Conservation (phyloP, 2,797 vertebrate genomes). For the Cossypha dichroa region DNA sequence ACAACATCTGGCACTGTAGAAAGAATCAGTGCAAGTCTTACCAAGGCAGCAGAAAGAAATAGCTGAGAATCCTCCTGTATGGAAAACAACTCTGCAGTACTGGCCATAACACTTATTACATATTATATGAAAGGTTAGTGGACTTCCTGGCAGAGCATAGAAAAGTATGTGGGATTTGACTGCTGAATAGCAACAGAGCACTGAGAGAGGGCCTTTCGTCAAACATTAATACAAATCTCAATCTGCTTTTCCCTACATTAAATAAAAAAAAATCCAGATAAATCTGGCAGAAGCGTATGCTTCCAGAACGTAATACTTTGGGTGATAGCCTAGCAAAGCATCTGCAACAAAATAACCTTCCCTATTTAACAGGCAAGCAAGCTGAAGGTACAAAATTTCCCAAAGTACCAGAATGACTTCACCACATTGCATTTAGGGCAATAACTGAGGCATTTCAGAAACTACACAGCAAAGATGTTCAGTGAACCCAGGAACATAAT, state of each 20-base stretch:
- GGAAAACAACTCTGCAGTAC: neutral
- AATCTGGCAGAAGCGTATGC: neutral
- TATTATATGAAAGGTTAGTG: neutral
- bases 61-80: neutral
- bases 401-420: neutral
- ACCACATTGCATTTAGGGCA: neutral
- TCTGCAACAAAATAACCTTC: neutral
- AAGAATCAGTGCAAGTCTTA: neutral
- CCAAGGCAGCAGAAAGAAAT: conserved; percentile 9
- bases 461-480: neutral
- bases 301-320: neutral
- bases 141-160: conserved; percentile 16
- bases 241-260: neutral
- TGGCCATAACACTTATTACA: neutral
- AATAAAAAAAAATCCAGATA: conserved; percentile 9
- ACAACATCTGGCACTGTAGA: conserved; percentile 7
- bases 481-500: neutral
- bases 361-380: neutral
- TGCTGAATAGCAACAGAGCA: neutral
- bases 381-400: neutral
- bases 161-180: neutral
- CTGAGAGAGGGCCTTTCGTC: neutral
- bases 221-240: neutral
- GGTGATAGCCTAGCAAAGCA: conserved; percentile 11
- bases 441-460: neutral